phyloP scores from a whole-genome alignment of 2,113 vertebrate species.

The Nothocercus julius region DNA sequence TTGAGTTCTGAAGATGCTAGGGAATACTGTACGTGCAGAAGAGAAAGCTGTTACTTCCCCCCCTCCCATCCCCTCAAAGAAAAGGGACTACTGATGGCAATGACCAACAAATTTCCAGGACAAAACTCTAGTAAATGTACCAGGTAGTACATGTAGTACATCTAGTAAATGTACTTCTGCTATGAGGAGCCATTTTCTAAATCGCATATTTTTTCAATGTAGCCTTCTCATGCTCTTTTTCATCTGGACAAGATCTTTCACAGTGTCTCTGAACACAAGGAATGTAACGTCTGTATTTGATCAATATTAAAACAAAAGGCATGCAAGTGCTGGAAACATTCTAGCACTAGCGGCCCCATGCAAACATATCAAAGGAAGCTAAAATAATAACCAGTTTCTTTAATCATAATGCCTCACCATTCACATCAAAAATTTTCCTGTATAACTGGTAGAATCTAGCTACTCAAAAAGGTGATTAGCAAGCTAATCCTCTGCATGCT shows the following conservation, averaged over 20 bases:
- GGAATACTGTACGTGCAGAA: fast-evolving
- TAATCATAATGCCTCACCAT: background rate
- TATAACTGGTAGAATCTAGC: slow-evolving; percentile 57
- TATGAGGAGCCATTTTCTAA: background rate
- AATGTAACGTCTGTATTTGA: background rate
- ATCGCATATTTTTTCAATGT: background rate
- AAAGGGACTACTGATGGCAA: background rate
- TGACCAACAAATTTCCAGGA: background rate
- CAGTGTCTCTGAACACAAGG: background rate
- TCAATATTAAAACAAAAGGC: background rate
- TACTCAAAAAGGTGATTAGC: slow-evolving; percentile 56
- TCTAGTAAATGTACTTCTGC: background rate
- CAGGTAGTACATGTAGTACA: background rate
- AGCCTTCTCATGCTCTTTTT: background rate
- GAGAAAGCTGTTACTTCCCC: background rate
- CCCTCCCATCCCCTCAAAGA: background rate
- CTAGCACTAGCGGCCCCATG: background rate
- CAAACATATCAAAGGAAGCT: slow-evolving; percentile 22
- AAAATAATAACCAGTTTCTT: slow-evolving; percentile 40
- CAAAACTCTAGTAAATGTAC: background rate
- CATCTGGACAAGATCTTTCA: background rate
- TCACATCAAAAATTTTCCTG: slow-evolving; percentile 42
- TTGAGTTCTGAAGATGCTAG: background rate
- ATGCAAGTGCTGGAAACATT: slow-evolving; percentile 16
- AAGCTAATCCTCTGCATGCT: slow-evolving; percentile 55